phyloP scores from a whole-genome alignment of 1,140 invertebrate genomes.

The Cydia pomonella region DNA sequence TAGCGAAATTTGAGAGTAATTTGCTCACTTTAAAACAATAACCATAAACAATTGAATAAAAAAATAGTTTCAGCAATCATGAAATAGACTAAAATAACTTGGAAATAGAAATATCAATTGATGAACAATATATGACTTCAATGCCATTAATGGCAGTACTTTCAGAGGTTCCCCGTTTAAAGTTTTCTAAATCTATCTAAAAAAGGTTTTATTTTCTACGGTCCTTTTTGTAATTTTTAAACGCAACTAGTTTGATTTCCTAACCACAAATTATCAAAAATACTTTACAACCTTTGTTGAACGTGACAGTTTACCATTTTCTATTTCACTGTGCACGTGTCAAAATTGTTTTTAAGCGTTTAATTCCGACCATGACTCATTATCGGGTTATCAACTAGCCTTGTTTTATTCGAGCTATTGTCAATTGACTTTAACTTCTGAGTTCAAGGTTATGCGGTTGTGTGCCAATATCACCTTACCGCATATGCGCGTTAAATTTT shows the following conservation, averaged over 20 bases:
- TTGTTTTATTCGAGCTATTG: background rate
- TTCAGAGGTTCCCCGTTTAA: background rate
- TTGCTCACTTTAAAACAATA: no score
- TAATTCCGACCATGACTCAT: background rate
- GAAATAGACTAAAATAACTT: no score
- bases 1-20: background rate
- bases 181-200: background rate
- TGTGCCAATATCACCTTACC: background rate
- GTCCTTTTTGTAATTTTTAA: no score
- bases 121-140: background rate
- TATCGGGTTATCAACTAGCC: background rate
- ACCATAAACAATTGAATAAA: no score
- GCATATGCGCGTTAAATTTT: background rate
- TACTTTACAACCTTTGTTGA: background rate
- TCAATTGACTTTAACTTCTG: background rate
- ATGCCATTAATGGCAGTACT: background rate
- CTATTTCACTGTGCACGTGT: slow-evolving; percentile 1
- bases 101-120: background rate
- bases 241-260: background rate
- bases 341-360: background rate
- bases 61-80: no score
- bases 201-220: no score
- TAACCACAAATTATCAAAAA: background rate
- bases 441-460: slow-evolving; percentile 1
- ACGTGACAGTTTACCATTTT: background rate